Percentiles rank a stretch among this genome's conserved stretches.
Conservation (phyloP, 2,113 vertebrate species). For the Cryptomyrus ogoouensis region DNA sequence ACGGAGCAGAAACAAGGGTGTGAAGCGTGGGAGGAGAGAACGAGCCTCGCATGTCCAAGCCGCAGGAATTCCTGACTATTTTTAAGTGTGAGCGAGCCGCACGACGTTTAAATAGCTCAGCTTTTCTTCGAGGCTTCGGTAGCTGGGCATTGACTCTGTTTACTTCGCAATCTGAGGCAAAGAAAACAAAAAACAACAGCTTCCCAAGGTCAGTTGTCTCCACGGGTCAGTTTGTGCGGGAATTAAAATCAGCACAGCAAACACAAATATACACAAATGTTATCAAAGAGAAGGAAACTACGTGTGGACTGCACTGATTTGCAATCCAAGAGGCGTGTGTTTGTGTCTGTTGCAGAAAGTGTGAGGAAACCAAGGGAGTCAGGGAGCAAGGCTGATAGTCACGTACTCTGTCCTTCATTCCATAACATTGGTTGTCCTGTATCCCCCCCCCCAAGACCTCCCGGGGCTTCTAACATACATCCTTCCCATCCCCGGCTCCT, state of each 20-base stretch:
- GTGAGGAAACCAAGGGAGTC: not conserved
- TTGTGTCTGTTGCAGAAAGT: not conserved
- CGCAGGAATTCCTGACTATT: conserved; percentile 18
- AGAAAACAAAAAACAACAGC: not conserved
- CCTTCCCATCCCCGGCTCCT: not conserved
- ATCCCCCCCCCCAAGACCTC: not conserved
- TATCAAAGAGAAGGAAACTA: not conserved
- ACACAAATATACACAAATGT: conserved; percentile 9
- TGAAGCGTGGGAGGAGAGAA: not conserved
- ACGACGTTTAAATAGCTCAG: not conserved
- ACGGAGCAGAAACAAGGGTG: not conserved
- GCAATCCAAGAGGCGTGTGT: not conserved
- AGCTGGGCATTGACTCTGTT: not conserved
- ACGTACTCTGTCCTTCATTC: conserved; percentile 14
- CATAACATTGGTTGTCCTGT: not conserved
- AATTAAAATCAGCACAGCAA: not conserved
- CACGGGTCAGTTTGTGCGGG: not conserved
- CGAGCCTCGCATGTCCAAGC: not conserved
- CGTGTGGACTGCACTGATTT: not conserved
- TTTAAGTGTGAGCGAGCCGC: not conserved
- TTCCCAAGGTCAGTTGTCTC: not conserved
- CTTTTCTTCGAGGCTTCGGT: not conserved
- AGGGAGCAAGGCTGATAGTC: not conserved
- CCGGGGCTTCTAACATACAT: not conserved
- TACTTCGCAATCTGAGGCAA: not conserved